Percentiles rank a stretch among this genome's conserved stretches.
phyloP scores from a whole-genome alignment of 2,113 vertebrate species.

The Struthidea cinerea region DNA sequence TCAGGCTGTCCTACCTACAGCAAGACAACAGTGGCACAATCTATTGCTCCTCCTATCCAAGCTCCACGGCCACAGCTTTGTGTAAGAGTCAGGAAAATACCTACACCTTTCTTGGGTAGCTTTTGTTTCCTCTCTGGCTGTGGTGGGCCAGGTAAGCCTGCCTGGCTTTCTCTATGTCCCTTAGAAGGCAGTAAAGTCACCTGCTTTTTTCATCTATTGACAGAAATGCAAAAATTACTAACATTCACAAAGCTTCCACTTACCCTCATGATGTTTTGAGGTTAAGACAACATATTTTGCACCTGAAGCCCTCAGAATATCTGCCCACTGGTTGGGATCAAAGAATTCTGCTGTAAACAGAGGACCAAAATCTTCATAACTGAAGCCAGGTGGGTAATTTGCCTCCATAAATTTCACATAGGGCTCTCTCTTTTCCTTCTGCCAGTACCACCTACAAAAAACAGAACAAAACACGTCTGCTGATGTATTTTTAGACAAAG shows the following conservation, averaged over 20 bases:
- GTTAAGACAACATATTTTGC: conserved; percentile 95
- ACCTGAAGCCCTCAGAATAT: conserved; percentile 85
- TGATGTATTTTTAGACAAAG: not conserved
- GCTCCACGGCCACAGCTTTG: not conserved
- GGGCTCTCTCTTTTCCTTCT: conserved; percentile 68
- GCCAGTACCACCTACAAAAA: conserved; percentile 88
- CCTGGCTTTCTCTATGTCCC: not conserved
- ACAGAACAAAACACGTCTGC: not conserved
- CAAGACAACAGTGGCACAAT: not conserved
- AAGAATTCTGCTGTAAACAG: conserved; percentile 91
- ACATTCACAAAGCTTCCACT: not conserved
- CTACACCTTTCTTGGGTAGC: not conserved
- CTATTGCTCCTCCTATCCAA: not conserved
- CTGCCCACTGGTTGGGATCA: conserved; percentile 83
- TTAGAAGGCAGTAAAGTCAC: not conserved
- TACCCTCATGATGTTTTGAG: conserved; percentile 98
- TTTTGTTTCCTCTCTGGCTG: not conserved
- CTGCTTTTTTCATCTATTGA: not conserved
- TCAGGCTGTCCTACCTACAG: not conserved
- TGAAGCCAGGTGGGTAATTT: conserved; percentile 88
- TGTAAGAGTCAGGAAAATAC: not conserved
- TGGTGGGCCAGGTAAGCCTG: not conserved
- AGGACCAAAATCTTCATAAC: conserved; percentile 87
- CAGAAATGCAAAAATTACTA: not conserved
- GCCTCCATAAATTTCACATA: conserved; percentile 88